These are phyloP conservation scores for Phaetusa simplex DNA, from an alignment of 2,113 vertebrate genomes.

Conservation along the genomic window DNA sequence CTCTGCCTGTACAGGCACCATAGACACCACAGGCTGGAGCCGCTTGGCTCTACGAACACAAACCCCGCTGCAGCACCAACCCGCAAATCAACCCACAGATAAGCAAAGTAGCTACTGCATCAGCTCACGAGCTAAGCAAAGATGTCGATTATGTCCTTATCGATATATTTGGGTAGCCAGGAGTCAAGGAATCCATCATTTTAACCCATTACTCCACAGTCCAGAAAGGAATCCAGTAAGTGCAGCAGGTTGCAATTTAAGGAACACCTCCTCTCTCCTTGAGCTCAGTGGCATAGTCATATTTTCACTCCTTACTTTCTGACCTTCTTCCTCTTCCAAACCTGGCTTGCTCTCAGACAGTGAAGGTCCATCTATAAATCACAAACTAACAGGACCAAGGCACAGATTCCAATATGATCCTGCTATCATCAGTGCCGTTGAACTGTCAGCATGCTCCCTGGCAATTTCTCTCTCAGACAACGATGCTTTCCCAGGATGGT, in stretches of 20 bases:
- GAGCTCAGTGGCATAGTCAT: background rate
- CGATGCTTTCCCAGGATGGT: background rate
- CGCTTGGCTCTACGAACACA: background rate
- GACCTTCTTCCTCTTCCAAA: background rate
- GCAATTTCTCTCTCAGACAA: background rate
- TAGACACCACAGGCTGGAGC: background rate
- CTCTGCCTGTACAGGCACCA: background rate
- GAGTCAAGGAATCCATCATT: background rate
- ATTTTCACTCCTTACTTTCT: background rate
- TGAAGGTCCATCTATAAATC: background rate
- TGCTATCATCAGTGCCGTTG: background rate
- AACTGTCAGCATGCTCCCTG: background rate
- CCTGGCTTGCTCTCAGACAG: background rate
- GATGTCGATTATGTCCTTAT: background rate
- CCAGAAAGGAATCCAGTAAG: background rate
- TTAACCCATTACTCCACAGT: background rate
- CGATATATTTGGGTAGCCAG: background rate
- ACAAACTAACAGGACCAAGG: background rate
- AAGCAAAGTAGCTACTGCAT: background rate
- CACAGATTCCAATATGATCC: background rate
- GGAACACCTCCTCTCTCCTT: background rate
- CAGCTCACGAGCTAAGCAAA: background rate
- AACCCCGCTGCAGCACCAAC: background rate
- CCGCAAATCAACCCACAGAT: background rate
- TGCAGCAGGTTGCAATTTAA: background rate